Percentiles rank a stretch among this genome's conserved stretches.
Conservation (phyloP, 2,888 invertebrate species). For the Rhimphoctona megacephalus region DNA sequence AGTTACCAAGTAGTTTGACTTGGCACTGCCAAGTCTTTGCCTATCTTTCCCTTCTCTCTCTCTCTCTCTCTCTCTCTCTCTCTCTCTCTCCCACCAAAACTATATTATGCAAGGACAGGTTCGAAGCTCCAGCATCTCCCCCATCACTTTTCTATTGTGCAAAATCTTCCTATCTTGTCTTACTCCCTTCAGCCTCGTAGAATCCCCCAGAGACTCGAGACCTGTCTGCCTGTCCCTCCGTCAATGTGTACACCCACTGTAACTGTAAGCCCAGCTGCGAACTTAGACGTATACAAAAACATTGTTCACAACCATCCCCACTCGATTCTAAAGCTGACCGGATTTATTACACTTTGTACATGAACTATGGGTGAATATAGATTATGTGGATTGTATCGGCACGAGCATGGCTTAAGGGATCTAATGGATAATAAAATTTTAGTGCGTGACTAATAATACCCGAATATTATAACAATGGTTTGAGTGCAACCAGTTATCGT, state of each 20-base stretch:
- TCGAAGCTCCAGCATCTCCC: conserved; percentile 21
- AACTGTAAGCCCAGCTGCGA: conserved; percentile 65
- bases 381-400: conserved; percentile 29
- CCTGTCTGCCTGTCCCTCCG: conserved; percentile 44
- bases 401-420: conserved; percentile 4
- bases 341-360: conserved; percentile 47
- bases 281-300: conserved; percentile 73
- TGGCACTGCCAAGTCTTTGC: conserved; percentile 76
- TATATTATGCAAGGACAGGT: conserved; percentile 77
- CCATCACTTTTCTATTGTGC: conserved; percentile 45
- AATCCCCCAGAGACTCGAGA: conserved; percentile 20
- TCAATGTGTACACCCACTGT: conserved; percentile 36
- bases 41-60: conserved; percentile 20
- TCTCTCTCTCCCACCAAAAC: conserved; percentile 68
- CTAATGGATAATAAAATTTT: conserved; percentile 22
- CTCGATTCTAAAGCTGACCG: conserved; percentile 46
- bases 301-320: conserved; percentile 68
- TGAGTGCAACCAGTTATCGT: neutral
- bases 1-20: conserved; percentile 82
- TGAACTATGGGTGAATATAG: conserved; percentile 20
- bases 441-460: conserved; percentile 10
- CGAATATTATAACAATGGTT: neutral
- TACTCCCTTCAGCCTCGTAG: conserved; percentile 25
- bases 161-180: conserved; percentile 6
- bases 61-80: neutral